phyloP scores from a whole-genome alignment of 2,113 vertebrate species.

The Brachionichthys hirsutus region DNA sequence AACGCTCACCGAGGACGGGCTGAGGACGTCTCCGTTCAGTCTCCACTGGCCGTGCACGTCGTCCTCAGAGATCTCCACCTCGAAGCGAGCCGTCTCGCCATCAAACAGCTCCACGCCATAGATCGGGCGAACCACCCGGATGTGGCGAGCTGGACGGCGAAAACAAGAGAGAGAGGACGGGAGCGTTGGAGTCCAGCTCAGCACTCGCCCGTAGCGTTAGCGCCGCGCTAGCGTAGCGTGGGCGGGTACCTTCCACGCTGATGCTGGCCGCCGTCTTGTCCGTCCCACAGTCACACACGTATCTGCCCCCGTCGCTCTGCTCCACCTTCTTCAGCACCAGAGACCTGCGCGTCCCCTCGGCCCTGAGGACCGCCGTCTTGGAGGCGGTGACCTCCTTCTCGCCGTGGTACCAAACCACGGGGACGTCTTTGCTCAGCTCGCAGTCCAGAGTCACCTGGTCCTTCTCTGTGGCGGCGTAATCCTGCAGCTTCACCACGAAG shows the following conservation, averaged over 20 bases:
- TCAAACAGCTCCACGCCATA: slow-evolving; percentile 95
- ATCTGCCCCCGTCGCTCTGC: slow-evolving; percentile 84
- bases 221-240: too few species aligned
- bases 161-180: too few species aligned
- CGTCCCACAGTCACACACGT: slow-evolving; percentile 90
- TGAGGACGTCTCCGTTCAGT: slow-evolving; percentile 87
- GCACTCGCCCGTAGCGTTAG: too few species aligned
- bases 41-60: slow-evolving; percentile 93
- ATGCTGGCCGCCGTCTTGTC: slow-evolving; percentile 87
- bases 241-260: slow-evolving; percentile 81
- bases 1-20: slow-evolving; percentile 83
- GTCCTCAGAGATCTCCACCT: slow-evolving; percentile 93
- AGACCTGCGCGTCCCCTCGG: slow-evolving; percentile 84
- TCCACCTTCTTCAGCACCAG: slow-evolving; percentile 88
- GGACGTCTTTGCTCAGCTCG: slow-evolving; percentile 95
- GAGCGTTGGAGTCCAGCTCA: too few species aligned
- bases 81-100: slow-evolving; percentile 95
- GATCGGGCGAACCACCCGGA: slow-evolving; percentile 90
- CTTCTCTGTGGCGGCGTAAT: slow-evolving; percentile 91
- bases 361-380: slow-evolving; percentile 83
- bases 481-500: slow-evolving; percentile 90
- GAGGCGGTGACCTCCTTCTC: slow-evolving; percentile 89
- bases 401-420: slow-evolving; percentile 90
- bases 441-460: slow-evolving; percentile 89
- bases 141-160: slow-evolving; percentile 82